Evolutionary conservation across 2,113 vertebrate genomes (phyloP), one percentile per base, ranked within the genome.

Genomic region (Laticauda laticaudata): DNA sequence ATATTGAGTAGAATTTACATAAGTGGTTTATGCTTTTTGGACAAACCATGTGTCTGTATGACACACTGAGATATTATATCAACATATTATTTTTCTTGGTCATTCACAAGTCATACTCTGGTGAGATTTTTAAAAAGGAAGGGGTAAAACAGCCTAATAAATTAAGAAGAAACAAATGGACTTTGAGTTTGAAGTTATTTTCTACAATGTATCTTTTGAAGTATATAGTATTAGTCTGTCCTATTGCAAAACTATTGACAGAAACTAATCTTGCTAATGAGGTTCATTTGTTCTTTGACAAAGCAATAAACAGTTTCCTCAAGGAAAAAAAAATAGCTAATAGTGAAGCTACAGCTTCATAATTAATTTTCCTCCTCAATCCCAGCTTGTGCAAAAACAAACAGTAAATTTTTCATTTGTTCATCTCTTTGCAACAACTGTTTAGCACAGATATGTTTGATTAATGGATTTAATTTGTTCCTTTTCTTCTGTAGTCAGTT

Each of bases 391-490:
- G 95, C 89, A 95, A 97, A 98, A 97, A 97, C 96, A 98, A 98
- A 97, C 95, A 98, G 97, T 96, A 96, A 96, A 97, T 97, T 98
- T 98, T 98, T 98, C 97, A 98, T 97, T 98, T 98, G 96, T 96
- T 98, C 96, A 59, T 97, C 97, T 97, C 95, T 96, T 97, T 95
- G 94, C 95, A 98, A 94, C 97, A 97, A 98, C 96, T 98, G 98
- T 96, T 98, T 98, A 98, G 96, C 93, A 93, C 96, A 98, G 98
- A 98, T 98, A 98, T 97, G 97, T 97, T 98, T 98, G 98, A 98
- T 98, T 98, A 98, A 98, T 98, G 98, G 98, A 97, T 98, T 98
- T 98, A 98, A 98, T 98, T 98, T 98, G 97, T 97, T 96, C 95
- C 94, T 93, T 97, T 51, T 98, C 96, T 98, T 96, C 97, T 97